Evolutionary conservation across 2,113 vertebrate genomes (phyloP), one percentile per base, ranked within the genome.

Genomic region (Tyto alba): DNA sequence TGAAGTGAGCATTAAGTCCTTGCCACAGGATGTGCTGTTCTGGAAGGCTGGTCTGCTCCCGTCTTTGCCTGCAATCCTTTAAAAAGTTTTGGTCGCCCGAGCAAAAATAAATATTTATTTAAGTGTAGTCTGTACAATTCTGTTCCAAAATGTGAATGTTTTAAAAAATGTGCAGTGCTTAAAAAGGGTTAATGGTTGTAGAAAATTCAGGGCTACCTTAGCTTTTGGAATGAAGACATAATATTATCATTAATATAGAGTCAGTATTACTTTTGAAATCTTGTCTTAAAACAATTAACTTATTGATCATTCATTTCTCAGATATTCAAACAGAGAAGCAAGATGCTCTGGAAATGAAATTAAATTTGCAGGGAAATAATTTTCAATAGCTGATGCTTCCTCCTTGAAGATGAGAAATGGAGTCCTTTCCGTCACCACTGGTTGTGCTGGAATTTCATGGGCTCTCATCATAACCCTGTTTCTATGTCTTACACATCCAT

Each of bases 401-500:
- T 99, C 98, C 12, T 20, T 52, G 52, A 98, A 95, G 9, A 98
- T 10, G 34, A 97, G 97, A 4, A 88, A 22, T 0, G 85, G 90
- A 16, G 98, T 79, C 1, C 90, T 97, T 32, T 97, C 94, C 10
- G 97, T 15, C 5, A 53, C 72, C 91, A 98, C 90, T 32, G 98
- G 98, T 93, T 99, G 98, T 88, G 99, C 97, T 2, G 98, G 66
- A 57, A 99, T 97, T 15, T 97, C 77, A 56, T 95, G 91, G 80
- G 98, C 96, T 45, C 96, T 97, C 98, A 98, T 99, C 41, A 98
- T 68, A 62, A 99, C 97, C 82, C 98, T 99, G 94, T 99, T 98
- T 67, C 98, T 98, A 17, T 93, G 96, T 9, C 38, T 71, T 23
- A 98, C 40, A 55, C 97, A 88, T 34, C 55, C 23, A 16, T 98